Conservation (phyloP, 2,113 vertebrate genomes). For the Xenopus borealis region DNA sequence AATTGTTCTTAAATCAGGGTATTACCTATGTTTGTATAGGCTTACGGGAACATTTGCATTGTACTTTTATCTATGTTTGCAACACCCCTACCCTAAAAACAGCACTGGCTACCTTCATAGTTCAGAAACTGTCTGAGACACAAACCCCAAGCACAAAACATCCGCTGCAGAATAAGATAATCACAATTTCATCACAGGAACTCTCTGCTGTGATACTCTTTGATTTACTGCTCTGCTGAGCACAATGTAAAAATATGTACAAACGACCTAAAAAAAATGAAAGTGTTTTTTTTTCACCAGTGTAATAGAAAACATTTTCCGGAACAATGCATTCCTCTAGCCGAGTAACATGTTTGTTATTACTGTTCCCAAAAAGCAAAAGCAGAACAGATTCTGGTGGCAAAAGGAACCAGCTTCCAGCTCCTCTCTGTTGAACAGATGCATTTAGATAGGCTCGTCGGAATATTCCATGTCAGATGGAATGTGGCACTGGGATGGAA, state of each 20-base stretch:
- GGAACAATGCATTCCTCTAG: neutral
- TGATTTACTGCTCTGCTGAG: neutral
- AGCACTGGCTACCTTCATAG: no score
- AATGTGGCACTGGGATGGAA: neutral
- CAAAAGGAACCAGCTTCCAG: conserved; percentile 11
- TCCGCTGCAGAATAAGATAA: neutral
- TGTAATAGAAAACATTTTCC: conserved; percentile 2
- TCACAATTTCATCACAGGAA: neutral
- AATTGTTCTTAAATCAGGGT: no score
- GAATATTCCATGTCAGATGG: neutral
- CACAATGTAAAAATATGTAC: neutral
- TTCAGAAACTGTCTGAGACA: no score
- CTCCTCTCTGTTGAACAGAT: conserved; percentile 9
- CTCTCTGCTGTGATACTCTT: neutral
- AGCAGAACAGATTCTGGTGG: conserved; percentile 5
- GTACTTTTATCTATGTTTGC: no score
- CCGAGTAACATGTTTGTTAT: conserved; percentile 7
- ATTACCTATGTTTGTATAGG: no score
- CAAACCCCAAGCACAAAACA: no score
- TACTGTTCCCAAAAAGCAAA: neutral
- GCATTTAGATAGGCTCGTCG: neutral
- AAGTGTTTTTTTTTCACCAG: neutral
- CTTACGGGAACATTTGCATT: no score
- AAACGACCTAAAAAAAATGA: neutral
- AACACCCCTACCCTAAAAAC: no score